A percentile compares a stretch with the other conserved stretches of the same genome.
phyloP scores from a whole-genome alignment of 2,888 invertebrate species.

The Cremastinae sp. region DNA sequence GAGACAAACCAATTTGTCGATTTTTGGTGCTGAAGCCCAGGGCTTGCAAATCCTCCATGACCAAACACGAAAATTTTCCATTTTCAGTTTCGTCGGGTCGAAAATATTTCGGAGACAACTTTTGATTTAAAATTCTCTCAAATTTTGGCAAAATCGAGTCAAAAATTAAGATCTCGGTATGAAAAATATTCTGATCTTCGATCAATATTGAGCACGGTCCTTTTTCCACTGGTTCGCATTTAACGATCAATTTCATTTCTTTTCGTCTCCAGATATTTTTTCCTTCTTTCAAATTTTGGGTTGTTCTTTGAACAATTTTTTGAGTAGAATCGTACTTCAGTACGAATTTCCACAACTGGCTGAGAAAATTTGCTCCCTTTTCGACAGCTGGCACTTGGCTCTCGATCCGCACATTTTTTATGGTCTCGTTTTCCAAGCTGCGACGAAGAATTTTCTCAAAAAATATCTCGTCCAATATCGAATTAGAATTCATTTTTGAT shows the following conservation, averaged over 20 bases:
- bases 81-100: conserved; percentile 10
- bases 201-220: conserved; percentile 39
- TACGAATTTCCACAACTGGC: conserved; percentile 48
- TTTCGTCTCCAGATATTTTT: conserved; percentile 32
- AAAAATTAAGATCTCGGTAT: conserved; percentile 58
- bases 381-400: conserved; percentile 66
- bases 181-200: conserved; percentile 61
- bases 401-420: conserved; percentile 54
- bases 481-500: background rate
- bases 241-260: conserved; percentile 59
- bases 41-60: conserved; percentile 66
- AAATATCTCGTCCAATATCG: conserved; percentile 25
- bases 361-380: conserved; percentile 57
- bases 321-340: conserved; percentile 37
- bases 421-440: conserved; percentile 39
- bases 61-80: conserved; percentile 33
- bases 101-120: conserved; percentile 60
- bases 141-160: conserved; percentile 61
- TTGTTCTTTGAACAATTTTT: too few relatives aligned
- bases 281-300: too few relatives aligned
- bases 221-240: conserved; percentile 57
- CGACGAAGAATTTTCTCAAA: conserved; percentile 48
- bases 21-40: conserved; percentile 62
- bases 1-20: conserved; percentile 64
- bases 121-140: conserved; percentile 49